Base-by-base conservation (phyloP, 2,888 invertebrate genomes). In the Mythimna ferrago region DNA sequence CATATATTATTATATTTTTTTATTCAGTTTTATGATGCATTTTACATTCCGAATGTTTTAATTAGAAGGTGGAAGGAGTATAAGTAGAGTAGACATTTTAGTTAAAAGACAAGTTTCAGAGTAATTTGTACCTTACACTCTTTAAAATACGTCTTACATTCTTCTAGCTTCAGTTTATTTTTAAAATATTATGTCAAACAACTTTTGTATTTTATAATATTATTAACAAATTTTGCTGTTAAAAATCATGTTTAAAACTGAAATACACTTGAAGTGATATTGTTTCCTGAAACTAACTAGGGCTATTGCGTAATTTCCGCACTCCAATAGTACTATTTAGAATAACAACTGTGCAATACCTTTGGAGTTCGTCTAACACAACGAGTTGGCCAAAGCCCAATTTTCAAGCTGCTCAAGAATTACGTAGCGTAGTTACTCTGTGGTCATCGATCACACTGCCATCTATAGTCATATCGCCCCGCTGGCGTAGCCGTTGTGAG, bases 21-120 rank as follows among this genome's bases (percentile, higher is more conserved):
- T 65, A 62, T 65, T 76, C 58, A 67, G 84, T 60, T 69, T 75
- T 62, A 78, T 48, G 51, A 60, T 81, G 65, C 63, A 66, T 84
- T 82, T 82, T 82, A 86, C 83, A 83, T 83, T 86, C 83, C 83
- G 57, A 69, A 60, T 76, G 66, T 80, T 68, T 61, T 72, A 61
- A 26, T 71, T 66, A 65, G 53, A 64, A 57, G 84, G 68, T 80
- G 66, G 58, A 71, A 66, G 61, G 56, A 63, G 64, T 19, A 54
- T 64, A 53, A 64, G 44, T 71, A 78, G 56, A 54, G 41, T 70
- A 76, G 71, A 68, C 19, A 68, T 32, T 65, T 32, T 53, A 57
- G 44, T 66, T 76, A 67, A 86, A 83, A 83, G 73, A 84, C 78
- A 68, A 41, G 16, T 62, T 66, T 66, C 56, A 56, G 58, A 44